These are phyloP conservation scores for Mactra quadrangularis DNA, from an alignment of 1,140 invertebrate genomes.

Conservation along the genomic window DNA sequence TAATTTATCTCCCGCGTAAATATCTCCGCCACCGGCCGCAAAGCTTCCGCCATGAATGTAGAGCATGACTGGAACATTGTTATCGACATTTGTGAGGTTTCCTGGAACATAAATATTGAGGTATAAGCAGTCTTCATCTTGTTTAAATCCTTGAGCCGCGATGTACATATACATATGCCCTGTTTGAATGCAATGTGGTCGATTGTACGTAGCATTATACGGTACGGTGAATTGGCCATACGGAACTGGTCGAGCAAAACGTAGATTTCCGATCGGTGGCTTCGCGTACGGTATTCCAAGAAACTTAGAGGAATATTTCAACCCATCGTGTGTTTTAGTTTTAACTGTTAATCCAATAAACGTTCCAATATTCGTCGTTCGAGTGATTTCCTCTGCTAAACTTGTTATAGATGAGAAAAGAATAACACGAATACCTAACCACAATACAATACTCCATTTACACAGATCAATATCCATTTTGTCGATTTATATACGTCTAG, in stretches of 20 bases:
- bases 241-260: constrained; percentile 90
- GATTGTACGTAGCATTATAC: constrained; percentile 93
- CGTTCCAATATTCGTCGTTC: constrained; percentile 26
- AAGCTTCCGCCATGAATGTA: constrained; percentile 69
- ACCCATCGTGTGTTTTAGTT: constrained; percentile 83
- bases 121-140: constrained; percentile 40
- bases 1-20: constrained; percentile 81
- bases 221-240: constrained; percentile 95
- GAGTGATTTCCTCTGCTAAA: neutral
- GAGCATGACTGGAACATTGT: constrained; percentile 62
- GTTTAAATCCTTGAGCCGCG: constrained; percentile 68
- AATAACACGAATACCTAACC: no score
- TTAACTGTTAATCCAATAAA: constrained; percentile 10
- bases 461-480: no score
- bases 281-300: constrained; percentile 95
- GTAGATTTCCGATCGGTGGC: constrained; percentile 93
- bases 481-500: no score
- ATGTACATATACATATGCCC: constrained; percentile 11
- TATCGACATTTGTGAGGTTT: neutral
- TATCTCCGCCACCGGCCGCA: constrained; percentile 58
- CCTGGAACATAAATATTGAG: constrained; percentile 48
- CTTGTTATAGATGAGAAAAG: no score
- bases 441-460: no score
- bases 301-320: constrained; percentile 93
- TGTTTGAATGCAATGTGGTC: constrained; percentile 90